These are phyloP conservation scores for Calliphora vicina DNA, from an alignment of 1,140 invertebrate species.

Conservation along the genomic window DNA sequence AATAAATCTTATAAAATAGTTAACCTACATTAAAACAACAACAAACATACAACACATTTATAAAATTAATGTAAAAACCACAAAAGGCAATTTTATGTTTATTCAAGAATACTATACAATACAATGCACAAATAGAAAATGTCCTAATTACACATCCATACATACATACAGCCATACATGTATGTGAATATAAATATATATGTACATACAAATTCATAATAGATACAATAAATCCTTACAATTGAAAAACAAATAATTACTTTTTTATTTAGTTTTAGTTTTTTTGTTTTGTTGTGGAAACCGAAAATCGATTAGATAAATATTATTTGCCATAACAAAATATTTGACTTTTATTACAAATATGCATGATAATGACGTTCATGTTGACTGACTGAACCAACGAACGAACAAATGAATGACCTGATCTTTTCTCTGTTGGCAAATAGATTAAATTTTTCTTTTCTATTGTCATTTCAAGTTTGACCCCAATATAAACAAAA, in stretches of 20 bases:
- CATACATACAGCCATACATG: not conserved
- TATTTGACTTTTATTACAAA: not conserved
- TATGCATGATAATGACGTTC: not conserved
- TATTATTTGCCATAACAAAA: not conserved
- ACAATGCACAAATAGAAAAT: not conserved
- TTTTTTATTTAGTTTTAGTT: not conserved
- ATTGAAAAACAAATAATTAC: not conserved
- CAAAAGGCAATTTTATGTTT: conserved; percentile 32
- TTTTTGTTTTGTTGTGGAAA: not conserved
- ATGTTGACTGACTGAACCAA: not conserved
- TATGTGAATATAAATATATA: not conserved
- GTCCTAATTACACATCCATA: not conserved
- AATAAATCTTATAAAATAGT: conserved; percentile 28
- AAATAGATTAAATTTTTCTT: not conserved
- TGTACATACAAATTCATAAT: not conserved
- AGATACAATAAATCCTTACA: not conserved
- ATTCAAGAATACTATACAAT: conserved; percentile 5
- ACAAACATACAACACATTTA: not conserved
- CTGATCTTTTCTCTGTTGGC: not conserved
- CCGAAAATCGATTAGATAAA: not conserved
- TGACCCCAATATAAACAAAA: not conserved
- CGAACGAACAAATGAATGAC: not conserved
- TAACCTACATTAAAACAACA: not conserved
- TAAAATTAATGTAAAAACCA: conserved; percentile 25
- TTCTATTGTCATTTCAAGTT: not conserved